Percentiles rank a stretch among this genome's conserved stretches.
Conservation (phyloP, 2,888 invertebrate species). For the Nemapogon koenigi region DNA sequence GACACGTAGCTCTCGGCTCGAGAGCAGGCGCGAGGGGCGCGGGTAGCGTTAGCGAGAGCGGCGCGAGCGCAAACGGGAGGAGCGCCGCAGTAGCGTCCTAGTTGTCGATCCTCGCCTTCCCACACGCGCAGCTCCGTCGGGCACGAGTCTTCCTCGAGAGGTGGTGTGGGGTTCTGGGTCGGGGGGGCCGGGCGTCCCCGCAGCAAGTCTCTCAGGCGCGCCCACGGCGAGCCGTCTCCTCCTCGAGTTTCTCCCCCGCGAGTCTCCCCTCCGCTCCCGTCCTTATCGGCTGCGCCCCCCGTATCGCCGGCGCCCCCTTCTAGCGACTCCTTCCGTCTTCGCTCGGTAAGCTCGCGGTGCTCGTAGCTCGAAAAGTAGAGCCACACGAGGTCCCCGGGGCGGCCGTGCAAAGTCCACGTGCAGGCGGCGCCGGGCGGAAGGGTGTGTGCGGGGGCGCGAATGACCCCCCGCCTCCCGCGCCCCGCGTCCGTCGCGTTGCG, state of each 20-base stretch:
- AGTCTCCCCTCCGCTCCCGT: conserved; percentile 14
- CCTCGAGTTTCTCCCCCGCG: neutral
- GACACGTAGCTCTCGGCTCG: conserved; percentile 81
- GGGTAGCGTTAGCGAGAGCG: conserved; percentile 73
- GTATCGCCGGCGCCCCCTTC: conserved; percentile 13
- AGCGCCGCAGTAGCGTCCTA: conserved; percentile 77
- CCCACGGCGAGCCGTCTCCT: conserved; percentile 7
- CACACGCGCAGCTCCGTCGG: conserved; percentile 76
- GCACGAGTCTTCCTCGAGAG: conserved; percentile 38
- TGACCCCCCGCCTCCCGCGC: conserved; percentile 72
- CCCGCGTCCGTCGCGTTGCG: conserved; percentile 30
- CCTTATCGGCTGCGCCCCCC: conserved; percentile 11
- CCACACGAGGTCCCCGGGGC: conserved; percentile 83
- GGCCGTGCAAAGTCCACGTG: conserved; percentile 83
- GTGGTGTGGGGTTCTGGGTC: conserved; percentile 16
- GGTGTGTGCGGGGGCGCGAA: conserved; percentile 83
- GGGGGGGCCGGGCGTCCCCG: conserved; percentile 14
- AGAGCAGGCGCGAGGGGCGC: conserved; percentile 80
- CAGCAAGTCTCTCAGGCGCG: conserved; percentile 10
- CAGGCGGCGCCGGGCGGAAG: conserved; percentile 87
- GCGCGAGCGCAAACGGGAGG: conserved; percentile 86
- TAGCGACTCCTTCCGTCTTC: conserved; percentile 55
- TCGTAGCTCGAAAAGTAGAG: conserved; percentile 86
- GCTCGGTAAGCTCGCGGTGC: conserved; percentile 73
- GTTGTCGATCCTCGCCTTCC: conserved; percentile 70